Evolutionary conservation across 1,140 invertebrate genomes (phyloP), one percentile per base, ranked within the genome.

Genomic region (Pseudomyrmex sp.): DNA sequence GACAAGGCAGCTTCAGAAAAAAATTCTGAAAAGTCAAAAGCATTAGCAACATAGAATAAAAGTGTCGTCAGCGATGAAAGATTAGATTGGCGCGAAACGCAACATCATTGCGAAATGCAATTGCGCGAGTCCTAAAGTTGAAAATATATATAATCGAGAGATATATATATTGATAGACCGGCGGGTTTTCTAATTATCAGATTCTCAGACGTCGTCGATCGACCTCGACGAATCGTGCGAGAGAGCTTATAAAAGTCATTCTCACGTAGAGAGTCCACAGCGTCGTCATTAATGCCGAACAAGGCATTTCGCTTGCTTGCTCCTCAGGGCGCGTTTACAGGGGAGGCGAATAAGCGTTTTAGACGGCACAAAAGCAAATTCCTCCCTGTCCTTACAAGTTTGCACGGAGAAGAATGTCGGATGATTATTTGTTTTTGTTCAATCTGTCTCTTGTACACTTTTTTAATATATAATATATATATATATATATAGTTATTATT

Each of bases 11-110:
- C 66, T 59, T 66, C 18, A 70, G 74, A 87, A 2, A 76, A 56
- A 13, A 83, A 62, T 86, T 88, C 88, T 89, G 88, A 89, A 89
- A 89, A 89, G 83, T 89, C 62, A 89, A 89, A 89, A 82, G 84
- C 70, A 86, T 89, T 89, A 89, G 88, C 84, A 89, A 89, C 87
- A 89, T 88, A 86, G 66, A 54, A 59, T 79, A 59, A 48, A 35
- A 79, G 18, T n/a, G 20, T 63, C 66, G 66, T 72, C 65, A 61
- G 13, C 20, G 44, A 72, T 48, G 15, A 77, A 65, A 35, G 35
- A 35, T 35, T 35, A 35, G 35, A 35, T 35, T 35, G 5, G 66
- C 44, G 52, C 65, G 44, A 13, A 12, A 70, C 66, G n/a, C 23
- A 52, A 10, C 20, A 10, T 63, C 15, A 3, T 52, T 48, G 61